Conservation (phyloP, 2,113 vertebrate genomes). For the Siphamia tubifer region DNA sequence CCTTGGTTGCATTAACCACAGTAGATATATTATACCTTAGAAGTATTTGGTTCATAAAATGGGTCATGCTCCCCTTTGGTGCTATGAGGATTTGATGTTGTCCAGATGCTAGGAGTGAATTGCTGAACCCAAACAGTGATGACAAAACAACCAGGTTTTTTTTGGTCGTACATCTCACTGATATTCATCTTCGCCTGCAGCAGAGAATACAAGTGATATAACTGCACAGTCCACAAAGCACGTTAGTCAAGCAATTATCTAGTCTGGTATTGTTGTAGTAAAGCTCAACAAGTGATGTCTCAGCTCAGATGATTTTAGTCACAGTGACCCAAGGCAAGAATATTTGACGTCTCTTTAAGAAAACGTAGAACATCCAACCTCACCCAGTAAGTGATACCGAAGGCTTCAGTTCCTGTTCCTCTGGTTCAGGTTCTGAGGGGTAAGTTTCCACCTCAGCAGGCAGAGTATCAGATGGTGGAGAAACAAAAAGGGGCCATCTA, state of each 20-base stretch:
- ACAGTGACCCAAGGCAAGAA: not conserved
- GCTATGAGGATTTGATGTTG: not conserved
- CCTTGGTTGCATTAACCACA: not conserved
- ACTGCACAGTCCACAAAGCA: conserved; percentile 23
- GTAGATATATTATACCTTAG: not conserved
- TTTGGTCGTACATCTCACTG: conserved; percentile 1
- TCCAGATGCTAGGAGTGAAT: not conserved
- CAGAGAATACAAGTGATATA: conserved; percentile 23
- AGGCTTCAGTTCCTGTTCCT: conserved; percentile 39
- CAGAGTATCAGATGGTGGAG: conserved; percentile 68
- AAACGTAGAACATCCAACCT: conserved; percentile 22
- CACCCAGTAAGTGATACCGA: conserved; percentile 43
- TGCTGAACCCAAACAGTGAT: not conserved
- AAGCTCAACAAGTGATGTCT: not conserved
- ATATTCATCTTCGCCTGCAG: conserved; percentile 35
- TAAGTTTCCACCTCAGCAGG: conserved; percentile 66
- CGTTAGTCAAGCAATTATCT: conserved; percentile 44
- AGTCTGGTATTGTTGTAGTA: conserved; percentile 14
- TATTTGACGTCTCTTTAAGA: conserved; percentile 10
- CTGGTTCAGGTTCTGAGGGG: conserved; percentile 27
- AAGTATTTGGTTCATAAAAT: not conserved
- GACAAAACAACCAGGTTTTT: not conserved
- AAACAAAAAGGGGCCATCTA: conserved; percentile 69
- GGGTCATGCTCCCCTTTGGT: not conserved
- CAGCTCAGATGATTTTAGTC: conserved; percentile 15